Evolutionary conservation across 2,113 vertebrate species (phyloP), one percentile per base, ranked within the genome.

Genomic region (Hiodon alosoides): DNA sequence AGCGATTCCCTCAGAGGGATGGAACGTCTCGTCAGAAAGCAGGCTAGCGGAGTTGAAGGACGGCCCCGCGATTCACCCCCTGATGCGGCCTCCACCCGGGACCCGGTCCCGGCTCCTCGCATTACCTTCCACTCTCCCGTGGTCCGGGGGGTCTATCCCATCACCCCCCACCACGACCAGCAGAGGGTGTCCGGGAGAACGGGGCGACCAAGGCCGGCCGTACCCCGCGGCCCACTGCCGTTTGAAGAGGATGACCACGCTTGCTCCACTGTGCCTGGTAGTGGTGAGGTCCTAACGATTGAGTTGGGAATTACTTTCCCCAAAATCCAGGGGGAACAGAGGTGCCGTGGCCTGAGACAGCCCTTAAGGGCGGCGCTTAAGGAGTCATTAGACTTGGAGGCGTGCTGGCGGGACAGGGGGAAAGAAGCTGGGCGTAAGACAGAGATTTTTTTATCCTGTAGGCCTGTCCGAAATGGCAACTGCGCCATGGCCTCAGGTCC

Each of bases 321-420:
- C 17, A 68, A 17, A 59, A 53, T 54, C 46, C 64, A 7, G 10
- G 66, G n/a, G 48, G 13, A 50, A 16, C 13, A 13, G 7, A 59
- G 16, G 10, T 54, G 53, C 54, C 13, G 54, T 16, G 62, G 14
- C 10, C n/a, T 53, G 31, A 31, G 31, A 31, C 31, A 31, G 0
- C 31, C 31, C 31, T 31, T 31, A 31, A 31, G 31, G 31, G 31
- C 31, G 31, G 31, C 31, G 31, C 31, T 31, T 7, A 64, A n/a
- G 73, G 68, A 75, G 46, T 31, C 65, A 3, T 31, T 48, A 58
- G 65, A 54, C 73, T 69, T 65, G 73, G 68, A 68, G 66, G 66
- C 53, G 31, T 31, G 31, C 48, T 60, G 57, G 55, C 17, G 59
- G 8, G n/a, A 52, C 17, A 67, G 4, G n/a, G 11, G 65, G 13